Percentiles rank a stretch among this genome's conserved stretches.
phyloP scores from a whole-genome alignment of 2,888 invertebrate species.

The Tetramorium bicarinatum region DNA sequence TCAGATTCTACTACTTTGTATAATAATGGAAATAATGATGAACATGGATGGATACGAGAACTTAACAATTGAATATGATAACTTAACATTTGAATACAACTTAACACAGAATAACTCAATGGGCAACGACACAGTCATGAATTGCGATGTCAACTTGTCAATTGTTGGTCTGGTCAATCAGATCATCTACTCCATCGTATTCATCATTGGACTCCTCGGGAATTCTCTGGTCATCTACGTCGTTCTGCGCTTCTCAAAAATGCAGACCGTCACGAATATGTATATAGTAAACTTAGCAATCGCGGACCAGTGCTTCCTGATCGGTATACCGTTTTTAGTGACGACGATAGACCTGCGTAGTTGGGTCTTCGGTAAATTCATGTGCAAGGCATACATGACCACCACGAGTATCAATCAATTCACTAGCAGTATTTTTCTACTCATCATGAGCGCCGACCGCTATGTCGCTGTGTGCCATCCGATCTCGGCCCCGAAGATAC shows the following conservation, averaged over 20 bases:
- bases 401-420: conserved; percentile 97
- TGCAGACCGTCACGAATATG: conserved; percentile 98
- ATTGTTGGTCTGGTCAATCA: conserved; percentile 87
- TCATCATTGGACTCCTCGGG: conserved; percentile 94
- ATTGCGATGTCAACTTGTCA: conserved; percentile 82
- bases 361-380: conserved; percentile 95
- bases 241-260: conserved; percentile 94
- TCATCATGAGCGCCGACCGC: conserved; percentile 98
- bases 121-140: conserved; percentile 64
- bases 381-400: conserved; percentile 97
- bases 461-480: conserved; percentile 98
- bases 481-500: conserved; percentile 94
- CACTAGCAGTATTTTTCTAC: conserved; percentile 95
- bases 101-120: conserved; percentile 67
- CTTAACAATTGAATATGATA: too few species aligned
- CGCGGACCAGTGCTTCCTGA: conserved; percentile 96
- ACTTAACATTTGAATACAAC: conserved; percentile 1
- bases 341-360: conserved; percentile 93
- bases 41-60: conserved; percentile 55
- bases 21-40: too few species aligned
- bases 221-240: conserved; percentile 93
- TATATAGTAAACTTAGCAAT: conserved; percentile 97
- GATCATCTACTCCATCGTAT: conserved; percentile 94
- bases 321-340: conserved; percentile 96
- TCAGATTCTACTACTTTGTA: too few species aligned